phyloP scores from a whole-genome alignment of 1,140 invertebrate genomes.

The Ostrea edulis region DNA sequence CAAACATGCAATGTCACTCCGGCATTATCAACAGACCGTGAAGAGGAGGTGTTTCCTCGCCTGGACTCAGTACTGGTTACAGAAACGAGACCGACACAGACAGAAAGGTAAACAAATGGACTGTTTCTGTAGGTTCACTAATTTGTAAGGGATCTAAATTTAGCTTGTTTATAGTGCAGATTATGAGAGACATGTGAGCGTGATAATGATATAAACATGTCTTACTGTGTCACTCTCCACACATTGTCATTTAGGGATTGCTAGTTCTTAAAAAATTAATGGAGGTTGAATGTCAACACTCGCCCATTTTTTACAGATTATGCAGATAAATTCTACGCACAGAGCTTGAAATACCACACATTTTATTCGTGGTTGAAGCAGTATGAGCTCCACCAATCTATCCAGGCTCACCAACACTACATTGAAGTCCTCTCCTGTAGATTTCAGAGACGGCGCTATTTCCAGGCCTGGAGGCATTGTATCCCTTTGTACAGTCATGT shows the following conservation, averaged over 20 bases:
- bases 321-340: constrained; percentile 53
- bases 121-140: no score
- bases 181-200: no score
- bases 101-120: constrained; percentile 56
- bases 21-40: constrained; percentile 59
- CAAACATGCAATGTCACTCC: constrained; percentile 49
- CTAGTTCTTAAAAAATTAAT: not conserved
- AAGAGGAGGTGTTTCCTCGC: constrained; percentile 59
- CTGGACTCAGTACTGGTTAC: constrained; percentile 57
- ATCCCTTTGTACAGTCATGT: constrained; percentile 65
- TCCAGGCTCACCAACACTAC: constrained; percentile 60
- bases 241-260: no score
- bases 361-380: constrained; percentile 61
- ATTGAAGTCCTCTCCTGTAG: constrained; percentile 56
- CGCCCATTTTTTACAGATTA: constrained; percentile 29
- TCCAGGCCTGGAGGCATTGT: constrained; percentile 67
- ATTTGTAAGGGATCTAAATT: no score
- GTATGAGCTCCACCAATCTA: constrained; percentile 48
- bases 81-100: constrained; percentile 53
- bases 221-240: no score
- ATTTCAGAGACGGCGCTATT: constrained; percentile 60
- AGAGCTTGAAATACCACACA: constrained; percentile 45
- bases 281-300: not conserved
- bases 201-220: no score
- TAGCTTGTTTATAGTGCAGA: no score